These are phyloP conservation scores for Gavialis gangeticus DNA, from an alignment of 2,113 vertebrate species.

Conservation along the genomic window DNA sequence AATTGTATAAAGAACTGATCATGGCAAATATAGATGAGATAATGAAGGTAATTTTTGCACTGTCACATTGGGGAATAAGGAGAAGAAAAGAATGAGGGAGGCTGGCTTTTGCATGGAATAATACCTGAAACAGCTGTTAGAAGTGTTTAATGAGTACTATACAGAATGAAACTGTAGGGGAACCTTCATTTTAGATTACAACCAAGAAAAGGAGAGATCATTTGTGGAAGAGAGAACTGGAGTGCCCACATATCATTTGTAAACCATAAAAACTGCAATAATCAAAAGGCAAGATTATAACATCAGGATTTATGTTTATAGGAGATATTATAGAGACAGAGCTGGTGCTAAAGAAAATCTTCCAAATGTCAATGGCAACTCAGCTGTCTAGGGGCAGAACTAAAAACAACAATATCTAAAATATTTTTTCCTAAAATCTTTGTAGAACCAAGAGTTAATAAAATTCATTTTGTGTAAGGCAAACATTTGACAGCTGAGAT, in stretches of 20 bases:
- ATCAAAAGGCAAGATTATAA: background rate
- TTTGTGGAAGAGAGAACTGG: background rate
- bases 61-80: too few species aligned
- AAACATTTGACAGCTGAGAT: too few species aligned
- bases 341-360: background rate
- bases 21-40: background rate
- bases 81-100: background rate
- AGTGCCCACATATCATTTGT: background rate
- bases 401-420: background rate
- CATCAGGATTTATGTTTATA: background rate
- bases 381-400: background rate
- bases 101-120: background rate
- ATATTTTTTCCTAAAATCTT: too few species aligned
- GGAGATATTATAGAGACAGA: background rate
- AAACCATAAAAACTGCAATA: constrained; percentile 1
- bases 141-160: background rate
- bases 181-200: background rate
- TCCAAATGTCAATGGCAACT: background rate
- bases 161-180: background rate
- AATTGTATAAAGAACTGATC: background rate
- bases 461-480: too few species aligned
- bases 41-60: background rate
- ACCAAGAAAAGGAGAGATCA: background rate
- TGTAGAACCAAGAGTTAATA: too few species aligned
- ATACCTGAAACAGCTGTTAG: background rate